Percentiles rank a stretch among this genome's conserved stretches.
phyloP scores from a whole-genome alignment of 2,113 vertebrate genomes.

The Epinephelus moara region DNA sequence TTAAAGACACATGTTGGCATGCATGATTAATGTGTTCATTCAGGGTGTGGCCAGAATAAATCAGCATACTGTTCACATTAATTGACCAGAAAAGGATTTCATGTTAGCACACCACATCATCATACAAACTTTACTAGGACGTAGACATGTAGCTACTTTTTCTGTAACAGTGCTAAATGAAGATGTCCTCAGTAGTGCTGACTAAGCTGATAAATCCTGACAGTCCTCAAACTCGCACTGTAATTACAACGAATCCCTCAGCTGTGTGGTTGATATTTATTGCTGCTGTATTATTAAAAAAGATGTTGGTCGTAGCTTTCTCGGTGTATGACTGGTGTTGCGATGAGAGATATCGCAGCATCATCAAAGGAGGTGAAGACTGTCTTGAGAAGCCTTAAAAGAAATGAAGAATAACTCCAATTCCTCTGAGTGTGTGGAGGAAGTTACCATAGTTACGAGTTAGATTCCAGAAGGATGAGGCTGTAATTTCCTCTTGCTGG shows the following conservation, averaged over 20 bases:
- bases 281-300: neutral
- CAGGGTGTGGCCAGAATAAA: too few species aligned
- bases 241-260: neutral
- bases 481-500: conserved; percentile 29
- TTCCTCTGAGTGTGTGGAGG: conserved; percentile 67
- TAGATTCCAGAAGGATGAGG: conserved; percentile 54
- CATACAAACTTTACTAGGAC: too few species aligned
- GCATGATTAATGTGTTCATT: too few species aligned
- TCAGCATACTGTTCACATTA: too few species aligned
- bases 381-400: conserved; percentile 1
- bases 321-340: neutral
- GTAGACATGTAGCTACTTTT: too few species aligned
- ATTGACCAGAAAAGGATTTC: too few species aligned
- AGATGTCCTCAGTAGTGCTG: too few species aligned
- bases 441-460: conserved; percentile 78
- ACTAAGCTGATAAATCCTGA: too few species aligned
- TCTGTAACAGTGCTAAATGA: too few species aligned
- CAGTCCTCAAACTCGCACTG: neutral
- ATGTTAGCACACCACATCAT: too few species aligned
- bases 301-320: neutral
- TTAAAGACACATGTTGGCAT: too few species aligned
- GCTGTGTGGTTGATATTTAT: neutral
- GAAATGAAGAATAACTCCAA: conserved; percentile 34
- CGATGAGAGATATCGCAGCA: neutral
- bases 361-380: conserved; percentile 2